Conservation (phyloP, 1,140 invertebrate genomes). For the Pteromalus puparum region DNA sequence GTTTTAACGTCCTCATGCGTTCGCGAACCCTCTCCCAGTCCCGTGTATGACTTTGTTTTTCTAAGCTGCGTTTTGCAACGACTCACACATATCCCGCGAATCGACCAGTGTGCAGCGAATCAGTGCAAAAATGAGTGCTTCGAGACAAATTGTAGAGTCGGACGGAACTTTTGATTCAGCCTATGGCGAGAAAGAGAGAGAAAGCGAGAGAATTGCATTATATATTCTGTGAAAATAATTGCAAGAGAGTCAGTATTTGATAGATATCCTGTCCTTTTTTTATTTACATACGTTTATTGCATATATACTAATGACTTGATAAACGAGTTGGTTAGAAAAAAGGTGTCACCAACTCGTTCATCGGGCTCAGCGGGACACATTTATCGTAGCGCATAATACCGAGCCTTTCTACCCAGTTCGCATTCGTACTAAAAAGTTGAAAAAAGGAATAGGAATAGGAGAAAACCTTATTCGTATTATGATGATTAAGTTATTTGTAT, state of each 20-base stretch:
- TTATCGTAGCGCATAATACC: background rate
- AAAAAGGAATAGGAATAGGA: background rate
- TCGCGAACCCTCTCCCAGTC: background rate
- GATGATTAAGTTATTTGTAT: constrained; percentile 29
- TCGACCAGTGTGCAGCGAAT: constrained; percentile 8
- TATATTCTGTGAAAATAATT: constrained; percentile 5
- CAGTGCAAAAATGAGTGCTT: background rate
- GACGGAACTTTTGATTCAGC: constrained; percentile 42
- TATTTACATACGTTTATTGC: constrained; percentile 2
- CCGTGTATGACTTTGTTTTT: constrained; percentile 25
- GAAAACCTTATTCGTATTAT: constrained; percentile 11
- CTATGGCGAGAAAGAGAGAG: constrained; percentile 45
- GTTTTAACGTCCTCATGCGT: background rate
- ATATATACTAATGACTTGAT: background rate
- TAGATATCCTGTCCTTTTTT: constrained; percentile 16
- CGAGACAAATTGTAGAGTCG: background rate
- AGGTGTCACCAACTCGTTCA: background rate
- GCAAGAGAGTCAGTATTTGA: constrained; percentile 25
- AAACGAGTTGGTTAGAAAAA: background rate
- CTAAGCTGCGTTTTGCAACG: background rate
- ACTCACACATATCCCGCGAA: constrained; percentile 9
- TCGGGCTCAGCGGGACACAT: background rate
- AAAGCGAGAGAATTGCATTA: constrained; percentile 22
- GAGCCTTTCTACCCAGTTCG: constrained; percentile 11
- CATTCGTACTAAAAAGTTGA: constrained; percentile 22